phyloP scores from a whole-genome alignment of 2,888 invertebrate species.

The Ptilodon capucinus region DNA sequence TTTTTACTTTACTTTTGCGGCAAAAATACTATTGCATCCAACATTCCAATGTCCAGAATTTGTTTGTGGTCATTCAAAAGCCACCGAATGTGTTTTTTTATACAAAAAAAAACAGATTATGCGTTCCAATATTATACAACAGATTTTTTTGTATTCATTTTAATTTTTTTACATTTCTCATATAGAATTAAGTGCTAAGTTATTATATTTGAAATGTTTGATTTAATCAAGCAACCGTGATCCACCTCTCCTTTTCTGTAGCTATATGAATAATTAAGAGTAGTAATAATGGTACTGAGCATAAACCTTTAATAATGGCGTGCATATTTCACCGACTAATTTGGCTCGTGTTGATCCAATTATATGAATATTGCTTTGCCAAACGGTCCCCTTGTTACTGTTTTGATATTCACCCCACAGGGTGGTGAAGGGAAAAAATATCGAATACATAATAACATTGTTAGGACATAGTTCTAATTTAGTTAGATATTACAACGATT shows the following conservation, averaged over 20 bases:
- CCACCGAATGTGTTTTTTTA: too few relatives aligned
- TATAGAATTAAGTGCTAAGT: too few relatives aligned
- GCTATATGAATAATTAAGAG: constrained; percentile 54
- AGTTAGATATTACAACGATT: too few relatives aligned
- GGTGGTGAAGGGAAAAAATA: constrained; percentile 28
- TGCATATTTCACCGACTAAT: constrained; percentile 74
- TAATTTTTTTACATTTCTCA: too few relatives aligned
- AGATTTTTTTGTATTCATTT: too few relatives aligned
- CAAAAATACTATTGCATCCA: too few relatives aligned
- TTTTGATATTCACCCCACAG: constrained; percentile 53
- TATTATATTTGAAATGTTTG: background rate
- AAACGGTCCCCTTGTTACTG: constrained; percentile 39
- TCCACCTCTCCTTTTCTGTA: constrained; percentile 20
- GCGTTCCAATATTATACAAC: too few relatives aligned
- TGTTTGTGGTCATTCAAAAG: too few relatives aligned
- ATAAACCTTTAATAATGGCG: constrained; percentile 54
- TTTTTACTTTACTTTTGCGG: too few relatives aligned
- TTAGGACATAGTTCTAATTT: too few relatives aligned
- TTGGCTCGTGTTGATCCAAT: constrained; percentile 64
- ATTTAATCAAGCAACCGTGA: constrained; percentile 9
- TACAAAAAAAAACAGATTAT: too few relatives aligned
- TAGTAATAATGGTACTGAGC: constrained; percentile 46
- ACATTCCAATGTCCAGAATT: too few relatives aligned
- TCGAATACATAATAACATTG: background rate
- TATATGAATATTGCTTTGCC: constrained; percentile 48